These are phyloP conservation scores for Ispidina picta DNA, from an alignment of 2,797 vertebrate genomes.

Conservation along the genomic window DNA sequence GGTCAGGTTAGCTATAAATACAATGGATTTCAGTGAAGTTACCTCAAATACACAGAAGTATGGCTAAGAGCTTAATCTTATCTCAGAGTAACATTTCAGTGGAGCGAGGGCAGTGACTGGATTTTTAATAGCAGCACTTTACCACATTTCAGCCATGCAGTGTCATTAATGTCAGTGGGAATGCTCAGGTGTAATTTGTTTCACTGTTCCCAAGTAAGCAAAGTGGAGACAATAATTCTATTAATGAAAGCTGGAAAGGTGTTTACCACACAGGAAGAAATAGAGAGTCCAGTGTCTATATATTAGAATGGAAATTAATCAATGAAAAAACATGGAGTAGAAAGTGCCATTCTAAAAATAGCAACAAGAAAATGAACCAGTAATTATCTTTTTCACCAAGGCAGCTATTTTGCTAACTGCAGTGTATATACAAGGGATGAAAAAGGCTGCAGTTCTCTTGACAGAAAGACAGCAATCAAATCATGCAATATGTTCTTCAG, in stretches of 20 bases:
- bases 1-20: neutral
- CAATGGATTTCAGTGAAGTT: neutral
- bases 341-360: slow-evolving; percentile 19
- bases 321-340: neutral
- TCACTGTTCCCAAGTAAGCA: neutral
- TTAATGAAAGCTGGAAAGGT: neutral
- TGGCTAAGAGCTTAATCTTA: neutral
- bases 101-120: neutral
- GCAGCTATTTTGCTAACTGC: slow-evolving; percentile 2
- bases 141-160: neutral
- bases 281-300: neutral
- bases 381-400: slow-evolving; percentile 31
- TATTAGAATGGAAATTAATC: neutral
- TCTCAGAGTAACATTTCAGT: slow-evolving; percentile 3
- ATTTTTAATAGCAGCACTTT: slow-evolving; percentile 1
- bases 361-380: neutral
- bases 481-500: neutral
- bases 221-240: neutral
- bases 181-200: neutral
- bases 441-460: slow-evolving; percentile 7
- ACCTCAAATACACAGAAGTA: neutral
- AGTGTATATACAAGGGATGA: neutral
- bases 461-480: slow-evolving; percentile 43
- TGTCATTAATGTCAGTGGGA: neutral
- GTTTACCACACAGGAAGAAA: neutral